A percentile compares a stretch with the other conserved stretches of the same genome.
Evolutionary conservation across 2,113 vertebrate genomes (phyloP).

Genomic region (Xerus inauris): DNA sequence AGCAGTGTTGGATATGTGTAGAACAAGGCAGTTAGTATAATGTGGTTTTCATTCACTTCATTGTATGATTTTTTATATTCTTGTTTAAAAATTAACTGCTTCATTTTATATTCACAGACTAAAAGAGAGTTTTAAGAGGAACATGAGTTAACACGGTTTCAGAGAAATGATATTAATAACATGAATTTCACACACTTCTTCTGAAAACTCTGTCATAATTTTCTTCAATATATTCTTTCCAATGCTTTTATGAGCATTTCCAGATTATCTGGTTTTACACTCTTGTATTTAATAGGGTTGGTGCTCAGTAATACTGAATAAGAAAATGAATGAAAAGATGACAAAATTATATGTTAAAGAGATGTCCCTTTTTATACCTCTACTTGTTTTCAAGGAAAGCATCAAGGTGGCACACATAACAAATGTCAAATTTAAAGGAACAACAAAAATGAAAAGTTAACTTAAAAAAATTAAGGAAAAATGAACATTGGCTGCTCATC

Average conservation of each 20-base stretch:
- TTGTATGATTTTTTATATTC: neutral
- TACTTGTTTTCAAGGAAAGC: neutral
- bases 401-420: neutral
- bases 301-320: neutral
- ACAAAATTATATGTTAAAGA: neutral
- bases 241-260: neutral
- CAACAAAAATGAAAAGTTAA: neutral
- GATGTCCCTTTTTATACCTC: neutral
- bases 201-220: neutral
- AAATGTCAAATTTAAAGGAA: neutral
- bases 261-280: neutral
- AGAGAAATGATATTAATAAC: constrained; percentile 27
- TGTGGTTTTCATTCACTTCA: neutral
- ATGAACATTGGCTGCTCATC: neutral
- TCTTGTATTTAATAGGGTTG: neutral
- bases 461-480: neutral
- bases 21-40: neutral
- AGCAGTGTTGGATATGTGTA: neutral
- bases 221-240: neutral
- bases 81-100: constrained; percentile 29
- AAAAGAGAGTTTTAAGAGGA: neutral
- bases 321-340: neutral
- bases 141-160: neutral
- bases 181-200: neutral
- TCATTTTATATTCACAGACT: constrained; percentile 51